These are phyloP conservation scores for Barnardius zonarius DNA, from an alignment of 2,113 vertebrate species.

Conservation along the genomic window DNA sequence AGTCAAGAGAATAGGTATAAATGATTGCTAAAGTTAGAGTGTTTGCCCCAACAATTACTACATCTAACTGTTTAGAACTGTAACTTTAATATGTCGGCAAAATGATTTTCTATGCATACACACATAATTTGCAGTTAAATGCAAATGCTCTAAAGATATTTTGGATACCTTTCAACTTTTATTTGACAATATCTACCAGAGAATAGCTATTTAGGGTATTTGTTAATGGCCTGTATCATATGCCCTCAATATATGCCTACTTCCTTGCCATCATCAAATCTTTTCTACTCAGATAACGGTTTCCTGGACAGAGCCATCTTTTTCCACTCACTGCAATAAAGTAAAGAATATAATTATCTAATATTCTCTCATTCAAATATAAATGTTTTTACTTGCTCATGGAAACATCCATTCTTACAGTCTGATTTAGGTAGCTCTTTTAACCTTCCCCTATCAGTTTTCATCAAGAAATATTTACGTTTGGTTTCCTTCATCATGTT, in stretches of 20 bases:
- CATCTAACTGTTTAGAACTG: neutral
- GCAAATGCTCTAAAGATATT: neutral
- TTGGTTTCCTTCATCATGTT: fast-evolving
- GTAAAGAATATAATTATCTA: neutral
- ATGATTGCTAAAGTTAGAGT: neutral
- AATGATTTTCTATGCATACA: neutral
- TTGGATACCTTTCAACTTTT: neutral
- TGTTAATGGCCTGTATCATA: neutral
- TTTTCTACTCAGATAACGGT: neutral
- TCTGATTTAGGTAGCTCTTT: neutral
- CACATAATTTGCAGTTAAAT: neutral
- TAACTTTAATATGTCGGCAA: neutral
- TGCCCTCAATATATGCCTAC: neutral
- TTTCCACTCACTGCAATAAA: neutral
- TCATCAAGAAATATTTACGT: neutral
- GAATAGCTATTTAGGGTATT: neutral
- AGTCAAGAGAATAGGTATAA: neutral
- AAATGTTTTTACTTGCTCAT: neutral
- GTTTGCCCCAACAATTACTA: neutral
- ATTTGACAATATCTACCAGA: neutral
- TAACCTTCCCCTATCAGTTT: neutral
- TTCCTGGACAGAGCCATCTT: neutral
- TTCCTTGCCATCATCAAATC: neutral
- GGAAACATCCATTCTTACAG: neutral
- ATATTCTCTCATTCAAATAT: neutral